phyloP scores from a whole-genome alignment of 2,797 vertebrate genomes.

The Synanceia verrucosa region DNA sequence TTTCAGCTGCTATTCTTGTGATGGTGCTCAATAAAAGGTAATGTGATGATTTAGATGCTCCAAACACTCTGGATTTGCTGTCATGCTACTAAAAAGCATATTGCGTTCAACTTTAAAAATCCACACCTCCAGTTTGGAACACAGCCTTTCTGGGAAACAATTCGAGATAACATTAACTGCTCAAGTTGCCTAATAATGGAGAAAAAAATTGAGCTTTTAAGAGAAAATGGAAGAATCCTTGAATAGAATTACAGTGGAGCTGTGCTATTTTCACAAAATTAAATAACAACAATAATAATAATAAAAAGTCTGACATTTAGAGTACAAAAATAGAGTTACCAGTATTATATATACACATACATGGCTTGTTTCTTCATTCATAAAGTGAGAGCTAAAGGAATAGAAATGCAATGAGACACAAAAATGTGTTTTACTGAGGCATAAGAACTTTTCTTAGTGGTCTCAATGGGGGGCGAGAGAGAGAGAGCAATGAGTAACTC shows the following conservation, averaged over 20 bases:
- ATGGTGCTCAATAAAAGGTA: constrained; percentile 4
- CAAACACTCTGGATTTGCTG: too few species aligned
- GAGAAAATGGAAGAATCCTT: background rate
- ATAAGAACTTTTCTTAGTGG: background rate
- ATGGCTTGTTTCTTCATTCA: background rate
- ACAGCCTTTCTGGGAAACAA: background rate
- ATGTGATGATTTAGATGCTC: constrained; percentile 23
- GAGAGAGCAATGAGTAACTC: constrained; percentile 51
- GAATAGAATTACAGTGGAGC: background rate
- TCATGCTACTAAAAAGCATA: too few species aligned
- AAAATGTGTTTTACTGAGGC: background rate
- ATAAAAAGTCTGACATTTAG: background rate
- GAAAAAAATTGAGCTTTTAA: background rate
- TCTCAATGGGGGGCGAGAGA: background rate
- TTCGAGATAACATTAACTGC: background rate
- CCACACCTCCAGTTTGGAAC: background rate
- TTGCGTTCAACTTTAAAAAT: background rate
- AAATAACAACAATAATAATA: background rate
- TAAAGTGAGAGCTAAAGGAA: background rate
- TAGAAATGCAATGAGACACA: background rate
- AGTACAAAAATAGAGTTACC: background rate
- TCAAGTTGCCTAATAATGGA: background rate
- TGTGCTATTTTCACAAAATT: background rate
- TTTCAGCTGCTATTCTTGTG: background rate
- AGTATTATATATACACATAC: background rate